phyloP scores from a whole-genome alignment of 2,797 vertebrate genomes.

The Clarias platycephalus region DNA sequence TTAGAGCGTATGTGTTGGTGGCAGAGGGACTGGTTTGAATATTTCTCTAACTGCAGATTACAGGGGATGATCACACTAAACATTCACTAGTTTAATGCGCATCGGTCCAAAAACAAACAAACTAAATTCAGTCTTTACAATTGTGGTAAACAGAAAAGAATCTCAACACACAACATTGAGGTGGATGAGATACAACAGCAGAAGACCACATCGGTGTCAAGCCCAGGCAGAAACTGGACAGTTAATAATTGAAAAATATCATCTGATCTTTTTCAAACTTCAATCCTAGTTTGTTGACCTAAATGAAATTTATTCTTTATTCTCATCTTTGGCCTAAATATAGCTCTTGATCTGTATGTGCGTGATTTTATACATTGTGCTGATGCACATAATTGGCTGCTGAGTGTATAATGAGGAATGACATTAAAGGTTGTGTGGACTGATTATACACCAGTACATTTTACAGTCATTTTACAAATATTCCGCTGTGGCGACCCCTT shows the following conservation, averaged over 20 bases:
- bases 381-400: not conserved
- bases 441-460: not conserved
- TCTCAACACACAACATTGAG: not conserved
- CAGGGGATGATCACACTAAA: not conserved
- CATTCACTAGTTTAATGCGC: not conserved
- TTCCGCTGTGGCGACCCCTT: too few species aligned
- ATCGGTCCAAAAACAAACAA: not conserved
- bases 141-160: not conserved
- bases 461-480: not conserved
- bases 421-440: not conserved
- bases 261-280: not conserved
- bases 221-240: not conserved
- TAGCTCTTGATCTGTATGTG: not conserved
- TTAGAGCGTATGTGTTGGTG: too few species aligned
- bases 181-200: not conserved
- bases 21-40: not conserved
- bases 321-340: not conserved
- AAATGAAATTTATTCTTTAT: not conserved
- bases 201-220: not conserved
- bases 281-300: not conserved
- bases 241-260: not conserved
- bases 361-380: not conserved
- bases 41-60: not conserved
- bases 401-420: not conserved
- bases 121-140: not conserved